Evolutionary conservation across 2,888 invertebrate species (phyloP).

Genomic region (Drosophila sordidula): DNA sequence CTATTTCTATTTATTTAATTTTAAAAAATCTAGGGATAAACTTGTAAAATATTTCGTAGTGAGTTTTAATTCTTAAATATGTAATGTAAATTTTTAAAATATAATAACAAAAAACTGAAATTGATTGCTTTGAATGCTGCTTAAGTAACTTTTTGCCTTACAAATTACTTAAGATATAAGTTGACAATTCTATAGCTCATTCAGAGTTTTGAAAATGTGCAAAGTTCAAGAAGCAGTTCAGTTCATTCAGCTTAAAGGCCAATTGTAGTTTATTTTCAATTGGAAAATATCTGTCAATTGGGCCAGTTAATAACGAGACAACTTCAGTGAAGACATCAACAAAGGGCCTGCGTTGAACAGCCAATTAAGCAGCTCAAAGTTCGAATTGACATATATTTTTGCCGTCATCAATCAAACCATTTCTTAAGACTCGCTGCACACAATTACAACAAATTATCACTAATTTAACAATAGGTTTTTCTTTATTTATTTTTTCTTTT

Average conservation of each 20-base stretch:
- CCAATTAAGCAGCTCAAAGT: slow-evolving; percentile 37
- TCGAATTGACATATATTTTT: slow-evolving; percentile 38
- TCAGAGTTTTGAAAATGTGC: background rate
- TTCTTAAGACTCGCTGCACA: slow-evolving; percentile 40
- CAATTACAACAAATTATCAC: slow-evolving; percentile 59
- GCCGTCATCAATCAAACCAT: slow-evolving; percentile 54
- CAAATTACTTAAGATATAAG: no score
- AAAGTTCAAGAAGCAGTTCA: background rate
- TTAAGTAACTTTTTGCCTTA: no score
- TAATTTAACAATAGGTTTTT: slow-evolving; percentile 32
- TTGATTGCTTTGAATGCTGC: no score
- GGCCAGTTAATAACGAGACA: slow-evolving; percentile 4
- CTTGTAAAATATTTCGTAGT: no score
- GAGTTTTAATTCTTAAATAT: no score
- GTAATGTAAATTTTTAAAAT: no score
- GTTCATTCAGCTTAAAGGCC: background rate
- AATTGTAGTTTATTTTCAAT: slow-evolving; percentile 10
- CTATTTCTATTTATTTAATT: no score
- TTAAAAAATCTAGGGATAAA: no score
- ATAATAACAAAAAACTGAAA: no score
- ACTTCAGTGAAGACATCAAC: slow-evolving; percentile 4
- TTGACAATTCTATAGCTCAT: background rate
- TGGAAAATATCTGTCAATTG: slow-evolving; percentile 9
- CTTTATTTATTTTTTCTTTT: background rate
- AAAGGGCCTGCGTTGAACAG: slow-evolving; percentile 15